Evolutionary conservation across 2,888 invertebrate genomes (phyloP).

Genomic region (Leptinotarsa peninsularis): DNA sequence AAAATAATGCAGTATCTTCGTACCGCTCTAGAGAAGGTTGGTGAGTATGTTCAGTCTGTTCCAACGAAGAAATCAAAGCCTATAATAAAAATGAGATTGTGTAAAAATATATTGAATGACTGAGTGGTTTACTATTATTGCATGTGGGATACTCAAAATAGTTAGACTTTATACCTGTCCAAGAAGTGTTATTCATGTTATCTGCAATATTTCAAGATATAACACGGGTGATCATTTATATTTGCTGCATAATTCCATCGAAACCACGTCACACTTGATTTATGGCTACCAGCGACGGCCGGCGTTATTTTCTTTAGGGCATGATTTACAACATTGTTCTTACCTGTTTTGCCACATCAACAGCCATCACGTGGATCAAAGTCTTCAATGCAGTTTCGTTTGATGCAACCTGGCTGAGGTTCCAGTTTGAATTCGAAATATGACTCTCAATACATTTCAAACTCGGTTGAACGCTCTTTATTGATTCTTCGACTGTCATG

Average conservation of each 20-base stretch:
- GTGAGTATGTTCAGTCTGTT: slow-evolving; percentile 60
- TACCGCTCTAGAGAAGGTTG: slow-evolving; percentile 67
- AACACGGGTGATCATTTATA: no score
- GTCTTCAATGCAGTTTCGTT: slow-evolving; percentile 60
- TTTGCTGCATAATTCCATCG: no score
- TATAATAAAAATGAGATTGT: slow-evolving; percentile 35
- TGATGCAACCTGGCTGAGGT: slow-evolving; percentile 48
- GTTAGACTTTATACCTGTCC: no score
- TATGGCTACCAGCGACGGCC: no score
- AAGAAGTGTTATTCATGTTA: no score
- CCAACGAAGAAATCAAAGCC: slow-evolving; percentile 50
- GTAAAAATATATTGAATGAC: neutral
- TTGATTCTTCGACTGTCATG: slow-evolving; percentile 61
- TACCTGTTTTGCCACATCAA: slow-evolving; percentile 63
- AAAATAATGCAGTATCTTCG: slow-evolving; percentile 69
- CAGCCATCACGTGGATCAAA: slow-evolving; percentile 59
- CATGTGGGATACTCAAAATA: no score
- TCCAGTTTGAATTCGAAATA: slow-evolving; percentile 51
- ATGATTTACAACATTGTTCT: slow-evolving; percentile 27
- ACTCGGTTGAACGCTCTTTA: slow-evolving; percentile 48
- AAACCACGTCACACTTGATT: no score
- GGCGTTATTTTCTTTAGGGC: no score
- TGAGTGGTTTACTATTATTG: no score
- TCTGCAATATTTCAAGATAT: no score
- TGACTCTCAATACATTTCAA: slow-evolving; percentile 53